Evolutionary conservation across 2,888 invertebrate genomes (phyloP).

Genomic region (Pterostichus madidus): DNA sequence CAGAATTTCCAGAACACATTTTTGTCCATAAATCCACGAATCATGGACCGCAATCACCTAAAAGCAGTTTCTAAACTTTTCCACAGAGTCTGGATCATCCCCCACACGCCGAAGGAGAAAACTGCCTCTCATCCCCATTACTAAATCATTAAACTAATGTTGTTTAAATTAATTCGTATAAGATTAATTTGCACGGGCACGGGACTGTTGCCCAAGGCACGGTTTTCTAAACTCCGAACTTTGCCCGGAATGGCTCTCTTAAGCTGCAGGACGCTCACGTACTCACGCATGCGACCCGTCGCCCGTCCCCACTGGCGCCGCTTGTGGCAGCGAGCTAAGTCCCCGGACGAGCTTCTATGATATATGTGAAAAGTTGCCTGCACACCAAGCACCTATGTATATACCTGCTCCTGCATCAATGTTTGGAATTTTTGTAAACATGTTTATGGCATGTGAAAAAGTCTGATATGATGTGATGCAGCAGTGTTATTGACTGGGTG

Average conservation of each 20-base stretch:
- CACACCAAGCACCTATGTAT: slow-evolving; percentile 4
- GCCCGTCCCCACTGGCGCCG: neutral
- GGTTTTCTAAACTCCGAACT: slow-evolving; percentile 60
- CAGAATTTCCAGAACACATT: slow-evolving; percentile 41
- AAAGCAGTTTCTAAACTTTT: slow-evolving; percentile 34
- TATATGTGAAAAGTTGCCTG: slow-evolving; percentile 56
- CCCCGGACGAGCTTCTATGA: slow-evolving; percentile 21
- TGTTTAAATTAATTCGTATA: slow-evolving; percentile 66
- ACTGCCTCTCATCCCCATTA: slow-evolving; percentile 40
- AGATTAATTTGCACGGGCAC: slow-evolving; percentile 64
- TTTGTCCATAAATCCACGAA: slow-evolving; percentile 57
- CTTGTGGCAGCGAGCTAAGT: slow-evolving; percentile 33
- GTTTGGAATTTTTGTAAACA: slow-evolving; percentile 51
- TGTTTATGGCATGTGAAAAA: slow-evolving; percentile 40
- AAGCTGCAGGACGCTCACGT: slow-evolving; percentile 11
- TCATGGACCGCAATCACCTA: slow-evolving; percentile 43
- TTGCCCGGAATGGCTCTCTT: slow-evolving; percentile 38
- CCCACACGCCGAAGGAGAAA: slow-evolving; percentile 11
- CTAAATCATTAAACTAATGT: slow-evolving; percentile 66
- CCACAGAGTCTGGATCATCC: slow-evolving; percentile 15
- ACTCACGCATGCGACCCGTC: slow-evolving; percentile 30
- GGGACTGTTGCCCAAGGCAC: slow-evolving; percentile 49
- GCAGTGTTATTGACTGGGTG: neutral
- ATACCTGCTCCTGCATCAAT: slow-evolving; percentile 17
- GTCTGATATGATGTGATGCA: neutral